Base-by-base conservation (phyloP, 2,797 vertebrate species). In the Brachyrhaphis roseni region DNA sequence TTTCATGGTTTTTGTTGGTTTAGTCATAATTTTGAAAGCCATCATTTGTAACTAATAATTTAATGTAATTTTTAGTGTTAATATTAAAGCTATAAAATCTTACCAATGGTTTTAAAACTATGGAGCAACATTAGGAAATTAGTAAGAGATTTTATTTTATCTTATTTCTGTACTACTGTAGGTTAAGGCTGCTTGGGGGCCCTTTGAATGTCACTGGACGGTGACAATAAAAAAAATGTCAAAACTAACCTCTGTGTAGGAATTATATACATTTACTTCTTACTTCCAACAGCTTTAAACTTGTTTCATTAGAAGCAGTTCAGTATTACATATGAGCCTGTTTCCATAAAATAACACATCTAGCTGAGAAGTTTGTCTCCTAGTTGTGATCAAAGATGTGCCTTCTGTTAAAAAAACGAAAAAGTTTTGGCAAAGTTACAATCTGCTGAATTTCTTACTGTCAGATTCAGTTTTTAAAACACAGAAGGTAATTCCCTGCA, bases 401-500 rank as follows among this genome's bases (percentile, higher is more conserved):
- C 36, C 34, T 64, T 20, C 5, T 55, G 39, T 51, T 59, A 11
- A 55, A 55, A 55, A 55, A 53, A 51, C 23, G 8, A 76, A 71
- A 78, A 43, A 3, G 3, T 49, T 6, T 20, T 5, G 31, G 70
- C 64, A 70, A 45, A 26, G 62, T 85, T 23, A 28, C 26, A 18
- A 34, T 31, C 23, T 8, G 46, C 23, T 45, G 28, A 28, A 43
- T 51, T 70, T 78, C 6, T 43, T 64, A 10, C 34, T n/a, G 20
- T 75, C 8, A 64, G 45, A 64, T 80, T 78, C 1, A 1, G 34
- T 53, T 82, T 49, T 51, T 28, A 53, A 66, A 74, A 71, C 45
- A 23, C 5, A 62, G 3, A 45, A 20, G 66, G 36, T 55, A 11
- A 36, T 31, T 80, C 45, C 47, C 26, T 75, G 8, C 45, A 10